Base-by-base conservation (phyloP, 1,140 invertebrate species). In the Steinernema feltiae region DNA sequence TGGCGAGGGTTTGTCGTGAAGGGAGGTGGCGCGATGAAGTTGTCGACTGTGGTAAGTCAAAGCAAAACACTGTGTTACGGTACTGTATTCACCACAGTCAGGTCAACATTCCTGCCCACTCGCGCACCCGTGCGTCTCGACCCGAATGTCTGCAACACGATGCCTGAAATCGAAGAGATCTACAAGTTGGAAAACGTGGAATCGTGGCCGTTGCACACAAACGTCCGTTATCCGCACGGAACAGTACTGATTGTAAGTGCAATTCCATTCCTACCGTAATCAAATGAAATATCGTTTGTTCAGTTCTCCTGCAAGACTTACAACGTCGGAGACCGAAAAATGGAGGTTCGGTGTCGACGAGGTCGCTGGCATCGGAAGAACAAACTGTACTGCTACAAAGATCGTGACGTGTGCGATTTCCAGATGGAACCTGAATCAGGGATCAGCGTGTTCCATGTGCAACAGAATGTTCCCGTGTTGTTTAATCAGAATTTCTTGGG, bases 401-500 rank as follows among this genome's bases (percentile, higher is more conserved):
- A 7, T 3, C 53, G 53, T 3, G 53, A 63, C 53, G 53, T 63
- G 1, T 78, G 77, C 32, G 31, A 30, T 30, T 30, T 63, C 29
- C 69, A 76, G 53, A 78, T 78, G 41, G 70, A 78, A n/a, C 32
- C 75, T 21, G 75, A 78, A 24, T 71, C 77, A 30, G 69, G 71
- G 1, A 76, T 74, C 1, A 70, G 72, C 1, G 73, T 75, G 7
- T 78, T 72, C 41, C 75, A 78, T 21, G 30, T 30, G n/a, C 35
- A 70, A n/a, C 75, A 70, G 48, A 78, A 72, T 31, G 74, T 71
- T 30, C 71, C 77, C 0, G 70, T 78, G 21, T 29, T 78, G 1
- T 78, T 78, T 46, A 78, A 78, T 30, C 77, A 78, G 48, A 70
- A 78, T 69, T 78, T 78, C 24, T 48, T 76, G 48, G 77, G 76